Base-by-base conservation (phyloP, 2,888 invertebrate genomes). In the Ophioninae sp. region DNA sequence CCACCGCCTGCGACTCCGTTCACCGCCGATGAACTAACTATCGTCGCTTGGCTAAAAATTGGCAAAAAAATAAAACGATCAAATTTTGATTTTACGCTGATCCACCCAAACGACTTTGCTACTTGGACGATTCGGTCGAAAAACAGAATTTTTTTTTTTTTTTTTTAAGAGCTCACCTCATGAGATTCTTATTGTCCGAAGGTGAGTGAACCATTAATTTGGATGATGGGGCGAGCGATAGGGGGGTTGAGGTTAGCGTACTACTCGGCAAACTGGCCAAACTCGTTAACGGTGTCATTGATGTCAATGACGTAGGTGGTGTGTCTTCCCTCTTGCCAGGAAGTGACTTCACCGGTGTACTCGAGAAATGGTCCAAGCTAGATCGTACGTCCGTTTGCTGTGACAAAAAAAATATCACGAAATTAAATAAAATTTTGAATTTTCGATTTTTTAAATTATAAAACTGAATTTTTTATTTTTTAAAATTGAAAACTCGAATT, bases 31-130 rank as follows among this genome's bases (percentile, higher is more conserved):
- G 92, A 93, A 90, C 94, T 94, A 39, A 95, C 95, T 78, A 95
- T 95, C 84, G 95, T 95, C 37, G 95, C 95, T 76, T 95, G 95
- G 91, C 95, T 95, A 93, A 10, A 10, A 41, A 30, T 30, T 13
- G 77, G 10, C 56, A 30, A 61, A 64, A 64, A 74, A 57, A 56
- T 61, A 20, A 67, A n/a, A 13, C n/a, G 20, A 30, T 30, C 30
- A 30, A 3, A 2, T 30, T 3, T 3, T 30, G 1, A 30, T 30
- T 30, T 1, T 2, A 30, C 30, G 30, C 3, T 30, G 30, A 30
- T 30, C 30, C 30, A 30, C 30, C 30, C 1, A 30, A 30, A 30
- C 30, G 30, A 30, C 30, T 30, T 30, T 30, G 30, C 30, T 2
- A 30, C 3, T 30, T 30, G 30, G 30, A 30, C 3, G 30, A 30